A percentile compares a stretch with the other conserved stretches of the same genome.
Evolutionary conservation across 2,797 vertebrate genomes (phyloP).

Genomic region (Lacerta bilineata): DNA sequence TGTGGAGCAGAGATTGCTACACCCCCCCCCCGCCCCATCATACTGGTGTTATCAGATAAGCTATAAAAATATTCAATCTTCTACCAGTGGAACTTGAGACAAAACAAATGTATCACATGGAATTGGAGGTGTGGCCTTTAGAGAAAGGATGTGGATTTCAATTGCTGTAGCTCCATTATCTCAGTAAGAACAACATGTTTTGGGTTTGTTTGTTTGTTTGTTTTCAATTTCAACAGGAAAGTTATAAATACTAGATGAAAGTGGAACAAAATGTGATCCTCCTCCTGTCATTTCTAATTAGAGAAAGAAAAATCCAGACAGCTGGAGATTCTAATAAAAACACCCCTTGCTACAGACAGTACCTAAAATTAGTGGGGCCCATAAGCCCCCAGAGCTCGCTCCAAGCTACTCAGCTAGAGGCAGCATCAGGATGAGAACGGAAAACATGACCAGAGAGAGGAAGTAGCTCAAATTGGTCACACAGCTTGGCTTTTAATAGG

Average conservation of each 20-base stretch:
- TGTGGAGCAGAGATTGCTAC: background rate
- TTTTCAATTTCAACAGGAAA: conserved; percentile 69
- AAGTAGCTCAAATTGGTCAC: background rate
- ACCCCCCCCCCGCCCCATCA: background rate
- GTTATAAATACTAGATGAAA: conserved; percentile 78
- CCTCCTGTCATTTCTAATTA: conserved; percentile 74
- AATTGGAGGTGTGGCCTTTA: background rate
- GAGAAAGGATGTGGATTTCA: background rate
- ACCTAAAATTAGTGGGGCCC: conserved; percentile 78
- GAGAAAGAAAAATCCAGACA: conserved; percentile 75
- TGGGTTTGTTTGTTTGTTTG: conserved; percentile 3
- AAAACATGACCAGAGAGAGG: background rate
- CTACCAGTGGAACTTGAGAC: background rate
- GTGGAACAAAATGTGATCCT: conserved; percentile 79
- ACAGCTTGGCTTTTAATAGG: background rate
- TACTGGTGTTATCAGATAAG: background rate
- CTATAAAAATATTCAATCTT: background rate
- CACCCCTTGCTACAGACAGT: conserved; percentile 60
- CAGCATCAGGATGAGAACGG: background rate
- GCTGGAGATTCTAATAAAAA: conserved; percentile 80
- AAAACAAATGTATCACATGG: background rate
- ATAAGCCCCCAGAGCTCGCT: conserved; percentile 8
- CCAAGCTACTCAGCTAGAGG: background rate
- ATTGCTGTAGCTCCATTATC: conserved; percentile 15
- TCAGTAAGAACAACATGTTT: conserved; percentile 55